Percentiles rank a stretch among this genome's conserved stretches.
Evolutionary conservation across 2,113 vertebrate species (phyloP).

Genomic region (Serilophus lunatus): DNA sequence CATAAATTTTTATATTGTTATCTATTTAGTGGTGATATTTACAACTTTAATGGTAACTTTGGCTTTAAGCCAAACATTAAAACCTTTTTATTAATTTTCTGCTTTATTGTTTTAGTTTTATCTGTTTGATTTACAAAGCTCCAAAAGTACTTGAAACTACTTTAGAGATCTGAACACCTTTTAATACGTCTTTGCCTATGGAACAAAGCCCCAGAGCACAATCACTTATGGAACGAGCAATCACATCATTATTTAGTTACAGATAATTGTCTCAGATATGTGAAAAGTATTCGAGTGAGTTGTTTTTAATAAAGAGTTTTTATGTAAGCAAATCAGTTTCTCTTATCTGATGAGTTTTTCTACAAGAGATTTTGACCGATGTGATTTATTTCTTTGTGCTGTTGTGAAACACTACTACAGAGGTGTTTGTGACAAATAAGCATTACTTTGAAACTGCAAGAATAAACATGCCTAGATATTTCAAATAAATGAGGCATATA

Average conservation of each 20-base stretch:
- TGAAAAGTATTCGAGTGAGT: background rate
- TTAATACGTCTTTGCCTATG: background rate
- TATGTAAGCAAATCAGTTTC: background rate
- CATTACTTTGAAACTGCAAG: background rate
- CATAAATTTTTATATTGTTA: constrained; percentile 35
- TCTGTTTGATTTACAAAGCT: constrained; percentile 21
- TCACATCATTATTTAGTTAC: background rate
- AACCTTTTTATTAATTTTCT: constrained; percentile 15
- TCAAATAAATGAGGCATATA: background rate
- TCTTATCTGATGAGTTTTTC: background rate
- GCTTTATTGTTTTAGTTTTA: constrained; percentile 27
- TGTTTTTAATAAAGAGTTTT: background rate
- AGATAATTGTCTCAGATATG: background rate
- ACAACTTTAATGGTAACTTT: constrained; percentile 67
- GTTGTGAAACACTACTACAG: background rate
- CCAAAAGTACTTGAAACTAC: background rate
- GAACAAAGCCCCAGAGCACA: background rate
- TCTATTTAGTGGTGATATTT: constrained; percentile 56
- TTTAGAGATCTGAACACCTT: background rate
- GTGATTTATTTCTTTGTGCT: background rate
- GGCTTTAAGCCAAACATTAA: constrained; percentile 51
- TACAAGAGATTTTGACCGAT: background rate
- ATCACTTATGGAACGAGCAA: background rate
- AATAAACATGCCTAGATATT: background rate
- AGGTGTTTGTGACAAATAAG: background rate